Evolutionary conservation across 2,113 vertebrate species (phyloP).

Genomic region (Typhlomys cinereus): DNA sequence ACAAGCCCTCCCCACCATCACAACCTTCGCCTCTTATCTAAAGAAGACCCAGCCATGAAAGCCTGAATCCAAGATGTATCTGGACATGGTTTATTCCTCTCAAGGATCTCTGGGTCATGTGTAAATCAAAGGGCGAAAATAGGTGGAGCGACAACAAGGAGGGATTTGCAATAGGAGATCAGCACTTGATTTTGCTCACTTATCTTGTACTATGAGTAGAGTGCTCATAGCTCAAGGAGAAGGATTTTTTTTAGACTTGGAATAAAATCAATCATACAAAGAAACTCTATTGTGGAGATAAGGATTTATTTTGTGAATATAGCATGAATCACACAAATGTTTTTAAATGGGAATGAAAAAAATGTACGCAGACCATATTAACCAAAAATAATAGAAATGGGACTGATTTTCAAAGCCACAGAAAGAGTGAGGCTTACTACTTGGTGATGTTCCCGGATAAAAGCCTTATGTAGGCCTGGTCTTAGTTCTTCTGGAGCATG

Average conservation of each 20-base stretch:
- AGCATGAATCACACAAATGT: not conserved
- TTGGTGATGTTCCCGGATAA: not conserved
- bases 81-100: not conserved
- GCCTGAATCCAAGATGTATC: not conserved
- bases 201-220: not conserved
- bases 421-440: not conserved
- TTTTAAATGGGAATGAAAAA: conserved; percentile 12
- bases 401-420: not conserved
- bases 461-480: not conserved
- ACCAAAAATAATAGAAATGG: not conserved
- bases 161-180: not conserved
- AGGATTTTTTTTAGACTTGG: not conserved
- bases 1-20: too few relatives aligned
- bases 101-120: not conserved
- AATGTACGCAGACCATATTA: not conserved
- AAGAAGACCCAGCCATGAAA: not conserved
- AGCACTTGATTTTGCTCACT: not conserved
- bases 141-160: not conserved
- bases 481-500: not conserved
- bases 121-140: not conserved
- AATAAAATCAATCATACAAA: conserved; percentile 33
- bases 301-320: conserved; percentile 47
- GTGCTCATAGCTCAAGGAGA: not conserved
- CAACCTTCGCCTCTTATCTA: too few relatives aligned
- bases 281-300: not conserved